phyloP scores from a whole-genome alignment of 2,888 invertebrate species.

The Tolmerus cingulatus region DNA sequence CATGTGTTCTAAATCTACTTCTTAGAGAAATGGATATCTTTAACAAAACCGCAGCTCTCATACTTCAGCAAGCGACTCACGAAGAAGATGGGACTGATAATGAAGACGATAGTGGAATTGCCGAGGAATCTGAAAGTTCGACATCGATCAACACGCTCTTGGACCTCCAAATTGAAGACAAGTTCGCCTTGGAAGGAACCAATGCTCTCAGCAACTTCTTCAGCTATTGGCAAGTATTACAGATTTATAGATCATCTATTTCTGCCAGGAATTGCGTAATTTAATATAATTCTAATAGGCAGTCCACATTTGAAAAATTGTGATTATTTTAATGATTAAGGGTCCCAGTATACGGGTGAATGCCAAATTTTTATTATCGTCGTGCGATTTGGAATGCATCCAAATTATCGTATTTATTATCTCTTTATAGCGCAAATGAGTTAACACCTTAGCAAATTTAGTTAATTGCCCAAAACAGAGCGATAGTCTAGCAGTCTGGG shows the following conservation, averaged over 20 bases:
- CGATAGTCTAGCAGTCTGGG: background rate
- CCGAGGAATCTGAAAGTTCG: conserved; percentile 51
- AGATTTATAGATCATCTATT: background rate
- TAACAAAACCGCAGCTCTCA: background rate
- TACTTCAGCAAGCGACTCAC: background rate
- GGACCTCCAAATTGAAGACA: conserved; percentile 46
- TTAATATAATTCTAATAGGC: background rate
- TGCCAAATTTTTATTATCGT: background rate
- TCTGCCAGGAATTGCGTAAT: background rate
- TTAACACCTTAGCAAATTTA: background rate
- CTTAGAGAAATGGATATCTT: conserved; percentile 4
- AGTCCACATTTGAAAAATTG: background rate
- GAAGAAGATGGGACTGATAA: conserved; percentile 52
- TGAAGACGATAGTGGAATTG: conserved; percentile 55
- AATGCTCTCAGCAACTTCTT: conserved; percentile 50
- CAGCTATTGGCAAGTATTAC: conserved; percentile 52
- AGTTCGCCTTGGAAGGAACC: conserved; percentile 23
- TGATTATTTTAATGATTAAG: background rate
- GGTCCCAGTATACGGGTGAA: background rate
- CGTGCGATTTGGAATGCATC: background rate
- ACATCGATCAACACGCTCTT: conserved; percentile 32
- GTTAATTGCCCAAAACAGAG: background rate
- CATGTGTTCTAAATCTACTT: background rate
- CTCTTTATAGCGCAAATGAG: background rate
- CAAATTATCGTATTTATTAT: background rate